Evolutionary conservation across 2,888 invertebrate genomes (phyloP), one percentile per base, ranked within the genome.

Genomic region (Masnerella sp.): DNA sequence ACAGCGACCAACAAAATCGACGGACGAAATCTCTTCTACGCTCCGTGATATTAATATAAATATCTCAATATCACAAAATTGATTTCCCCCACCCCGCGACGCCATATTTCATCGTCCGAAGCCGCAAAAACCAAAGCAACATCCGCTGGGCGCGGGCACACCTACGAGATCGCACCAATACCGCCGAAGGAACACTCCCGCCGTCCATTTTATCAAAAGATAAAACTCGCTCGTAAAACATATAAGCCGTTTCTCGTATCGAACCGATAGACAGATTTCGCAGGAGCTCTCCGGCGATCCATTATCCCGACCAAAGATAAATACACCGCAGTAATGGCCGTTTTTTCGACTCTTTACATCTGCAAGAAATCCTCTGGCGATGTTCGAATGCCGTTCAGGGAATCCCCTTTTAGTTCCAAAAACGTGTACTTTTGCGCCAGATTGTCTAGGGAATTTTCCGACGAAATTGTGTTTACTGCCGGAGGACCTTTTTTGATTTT

Each of bases 201-300:
- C 34, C 32, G 32, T 56, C 43, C 40, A 51, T 22, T 20, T 38
- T 47, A 30, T 43, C 54, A 28, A 62, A 54, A 49, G 47, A 67
- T 56, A 67, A 67, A 56, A 40, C 22, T 2, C 22, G 28, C 22
- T 40, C 47, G 32, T 56, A 45, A 67, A 56, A 58, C 34, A 58
- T 28, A 58, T 58, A 49, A 67, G 42, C 49, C 34, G 67, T 58
- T 42, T 34, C 17, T 11, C 42, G 67, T 42, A 67, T 42, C 42
- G 56, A 58, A 25, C 49, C 32, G 47, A 49, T 49, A 67, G 67
- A 58, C 51, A 58, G 49, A 58, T 67, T 67, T 67, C 43, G 42
- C 51, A 30, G 12, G 9, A 51, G 67, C 45, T 40, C 40, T 65
- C 30, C n/a, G 15, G 22, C 28, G 42, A 67, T 67, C 47, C 25